These are phyloP conservation scores for Odontesthes bonariensis DNA, from an alignment of 2,113 vertebrate genomes.

Conservation along the genomic window DNA sequence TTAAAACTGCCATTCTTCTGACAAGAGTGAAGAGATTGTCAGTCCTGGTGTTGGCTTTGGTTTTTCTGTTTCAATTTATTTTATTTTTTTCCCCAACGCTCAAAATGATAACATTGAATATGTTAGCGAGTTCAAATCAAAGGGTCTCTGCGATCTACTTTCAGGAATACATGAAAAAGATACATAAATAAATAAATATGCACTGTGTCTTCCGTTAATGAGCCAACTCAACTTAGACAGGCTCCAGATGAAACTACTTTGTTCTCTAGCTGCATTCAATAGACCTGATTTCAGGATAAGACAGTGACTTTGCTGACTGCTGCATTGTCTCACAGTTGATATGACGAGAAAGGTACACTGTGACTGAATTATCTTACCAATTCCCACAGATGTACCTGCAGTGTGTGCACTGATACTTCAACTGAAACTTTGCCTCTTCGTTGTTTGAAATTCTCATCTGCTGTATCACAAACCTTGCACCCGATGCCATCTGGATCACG, in stretches of 20 bases:
- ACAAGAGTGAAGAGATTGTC: slow-evolving; percentile 39
- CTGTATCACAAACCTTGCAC: neutral
- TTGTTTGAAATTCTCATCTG: neutral
- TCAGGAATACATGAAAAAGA: slow-evolving; percentile 29
- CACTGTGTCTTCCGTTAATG: slow-evolving; percentile 57
- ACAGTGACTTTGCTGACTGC: slow-evolving; percentile 1
- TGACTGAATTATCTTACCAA: neutral
- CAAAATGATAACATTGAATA: slow-evolving; percentile 50
- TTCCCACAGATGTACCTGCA: neutral
- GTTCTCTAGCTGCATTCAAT: slow-evolving; percentile 37
- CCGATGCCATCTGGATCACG: neutral
- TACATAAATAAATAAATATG: neutral
- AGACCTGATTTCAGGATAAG: slow-evolving; percentile 33
- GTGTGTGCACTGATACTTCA: neutral
- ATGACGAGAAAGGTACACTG: neutral
- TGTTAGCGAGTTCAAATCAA: slow-evolving; percentile 46
- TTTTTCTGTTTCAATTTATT: slow-evolving; percentile 8
- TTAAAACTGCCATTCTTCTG: slow-evolving; percentile 59
- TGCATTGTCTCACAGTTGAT: too few relatives aligned
- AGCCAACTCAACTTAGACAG: slow-evolving; percentile 34
- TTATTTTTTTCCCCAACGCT: neutral
- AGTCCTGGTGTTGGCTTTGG: slow-evolving; percentile 15
- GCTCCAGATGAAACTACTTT: slow-evolving; percentile 51
- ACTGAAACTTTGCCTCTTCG: neutral
- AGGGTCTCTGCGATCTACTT: slow-evolving; percentile 29